Conservation (phyloP, 2,888 invertebrate species). For the Heliconius cydno region DNA sequence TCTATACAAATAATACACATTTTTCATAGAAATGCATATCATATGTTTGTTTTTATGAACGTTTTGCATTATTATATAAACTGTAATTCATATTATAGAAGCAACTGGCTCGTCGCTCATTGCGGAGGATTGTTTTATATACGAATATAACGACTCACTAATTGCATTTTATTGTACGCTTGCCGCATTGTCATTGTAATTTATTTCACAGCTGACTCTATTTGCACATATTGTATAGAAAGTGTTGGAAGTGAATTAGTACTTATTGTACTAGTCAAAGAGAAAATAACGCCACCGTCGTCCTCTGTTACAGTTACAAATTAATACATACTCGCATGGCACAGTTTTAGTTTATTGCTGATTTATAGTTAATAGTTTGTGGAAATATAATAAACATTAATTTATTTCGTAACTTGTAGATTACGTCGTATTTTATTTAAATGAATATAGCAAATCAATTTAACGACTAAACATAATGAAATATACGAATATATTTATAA, state of each 20-base stretch:
- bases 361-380: too few species aligned
- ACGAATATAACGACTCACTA: not conserved
- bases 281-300: not conserved
- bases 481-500: not conserved
- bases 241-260: not conserved
- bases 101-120: not conserved
- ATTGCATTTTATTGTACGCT: constrained; percentile 1
- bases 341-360: too few species aligned
- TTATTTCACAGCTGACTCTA: constrained; percentile 18
- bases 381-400: too few species aligned
- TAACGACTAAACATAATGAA: not conserved
- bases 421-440: not conserved
- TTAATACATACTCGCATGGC: not conserved
- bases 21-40: not conserved
- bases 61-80: not conserved
- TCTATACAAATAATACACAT: not conserved
- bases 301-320: not conserved
- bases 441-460: not conserved
- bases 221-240: constrained; percentile 13
- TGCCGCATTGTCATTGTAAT: constrained; percentile 4
- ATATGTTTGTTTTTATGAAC: not conserved
- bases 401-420: not conserved
- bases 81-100: not conserved
- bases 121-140: not conserved
- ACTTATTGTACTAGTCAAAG: constrained; percentile 12